Evolutionary conservation across 2,113 vertebrate genomes (phyloP).

Genomic region (Callipepla californica): DNA sequence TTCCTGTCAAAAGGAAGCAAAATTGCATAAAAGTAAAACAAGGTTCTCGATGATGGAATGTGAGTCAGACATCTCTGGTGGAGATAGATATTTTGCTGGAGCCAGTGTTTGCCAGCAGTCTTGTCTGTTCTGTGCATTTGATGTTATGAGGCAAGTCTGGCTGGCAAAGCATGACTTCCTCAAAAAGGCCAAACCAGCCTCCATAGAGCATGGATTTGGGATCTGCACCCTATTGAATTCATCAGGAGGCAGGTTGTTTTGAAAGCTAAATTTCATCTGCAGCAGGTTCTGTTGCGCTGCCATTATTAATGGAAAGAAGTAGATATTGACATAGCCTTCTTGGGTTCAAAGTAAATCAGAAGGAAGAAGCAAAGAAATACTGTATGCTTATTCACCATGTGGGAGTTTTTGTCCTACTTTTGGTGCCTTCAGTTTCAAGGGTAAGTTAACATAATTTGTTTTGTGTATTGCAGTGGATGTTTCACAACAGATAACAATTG

Average conservation of each 20-base stretch:
- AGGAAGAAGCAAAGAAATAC: not conserved
- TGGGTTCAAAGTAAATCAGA: not conserved
- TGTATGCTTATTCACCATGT: accelerated
- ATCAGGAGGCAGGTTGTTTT: not conserved
- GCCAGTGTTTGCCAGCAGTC: not conserved
- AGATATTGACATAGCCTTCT: not conserved
- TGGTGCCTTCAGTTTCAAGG: not conserved
- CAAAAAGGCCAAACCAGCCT: not conserved
- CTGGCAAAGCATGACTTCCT: not conserved
- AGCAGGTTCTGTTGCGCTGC: not conserved
- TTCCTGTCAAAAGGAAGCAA: not conserved
- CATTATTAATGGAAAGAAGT: not conserved
- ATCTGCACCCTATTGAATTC: not conserved
- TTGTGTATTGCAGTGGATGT: not conserved
- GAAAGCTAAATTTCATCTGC: not conserved
- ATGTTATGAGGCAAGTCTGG: not conserved
- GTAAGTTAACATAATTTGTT: accelerated
- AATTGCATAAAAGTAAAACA: not conserved
- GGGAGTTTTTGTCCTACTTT: not conserved
- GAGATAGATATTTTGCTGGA: not conserved
- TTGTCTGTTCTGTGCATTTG: not conserved
- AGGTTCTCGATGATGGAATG: not conserved
- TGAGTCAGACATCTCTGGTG: not conserved
- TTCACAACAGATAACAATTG: not conserved
- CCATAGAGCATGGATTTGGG: not conserved